phyloP scores from a whole-genome alignment of 1,140 invertebrate species.

The Tenebrio molitor region DNA sequence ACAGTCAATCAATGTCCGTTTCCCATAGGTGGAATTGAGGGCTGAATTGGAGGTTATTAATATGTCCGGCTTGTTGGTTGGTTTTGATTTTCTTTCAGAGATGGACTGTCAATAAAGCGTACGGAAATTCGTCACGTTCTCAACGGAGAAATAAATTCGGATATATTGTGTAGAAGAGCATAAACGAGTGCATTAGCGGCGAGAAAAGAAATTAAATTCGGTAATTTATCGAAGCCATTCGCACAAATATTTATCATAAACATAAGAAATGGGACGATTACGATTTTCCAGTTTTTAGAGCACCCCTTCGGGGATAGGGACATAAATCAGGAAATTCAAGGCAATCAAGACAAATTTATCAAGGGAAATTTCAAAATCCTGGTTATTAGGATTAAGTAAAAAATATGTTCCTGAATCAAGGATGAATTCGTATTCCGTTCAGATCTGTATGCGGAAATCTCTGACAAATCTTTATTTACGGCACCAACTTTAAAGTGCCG shows the following conservation, averaged over 20 bases:
- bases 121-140: too few species aligned
- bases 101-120: conserved; percentile 7
- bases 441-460: conserved; percentile 48
- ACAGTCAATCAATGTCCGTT: conserved; percentile 43
- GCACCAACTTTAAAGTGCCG: conserved; percentile 41
- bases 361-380: conserved; percentile 52
- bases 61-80: conserved; percentile 29
- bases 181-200: background rate
- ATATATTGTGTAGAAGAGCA: too few species aligned
- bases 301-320: conserved; percentile 40
- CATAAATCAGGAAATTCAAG: conserved; percentile 46
- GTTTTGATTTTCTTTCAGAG: conserved; percentile 25
- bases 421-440: conserved; percentile 51
- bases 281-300: conserved; percentile 39
- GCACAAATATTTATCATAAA: conserved; percentile 32
- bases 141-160: too few species aligned
- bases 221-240: conserved; percentile 10
- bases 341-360: conserved; percentile 51
- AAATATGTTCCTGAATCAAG: conserved; percentile 51
- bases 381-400: conserved; percentile 52
- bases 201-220: conserved; percentile 1
- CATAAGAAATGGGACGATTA: conserved; percentile 35
- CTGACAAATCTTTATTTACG: conserved; percentile 53
- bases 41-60: conserved; percentile 33
- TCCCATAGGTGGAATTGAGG: conserved; percentile 32